Percentiles rank a stretch among this genome's conserved stretches.
Evolutionary conservation across 1,140 invertebrate genomes (phyloP).

Genomic region (Oedothorax gibbosus): DNA sequence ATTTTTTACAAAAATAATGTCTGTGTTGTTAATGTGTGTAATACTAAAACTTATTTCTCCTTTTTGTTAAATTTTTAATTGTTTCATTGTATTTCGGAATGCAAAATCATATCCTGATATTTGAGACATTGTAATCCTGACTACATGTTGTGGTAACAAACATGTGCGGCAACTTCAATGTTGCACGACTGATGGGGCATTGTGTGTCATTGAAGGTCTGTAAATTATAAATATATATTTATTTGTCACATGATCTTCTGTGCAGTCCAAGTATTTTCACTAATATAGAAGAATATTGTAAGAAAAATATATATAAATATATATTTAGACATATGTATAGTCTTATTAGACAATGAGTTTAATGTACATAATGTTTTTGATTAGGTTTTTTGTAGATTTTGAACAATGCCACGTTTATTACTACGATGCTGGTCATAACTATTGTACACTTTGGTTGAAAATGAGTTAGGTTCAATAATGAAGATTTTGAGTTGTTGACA

Average conservation of each 20-base stretch:
- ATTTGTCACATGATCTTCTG: slow-evolving; percentile 52
- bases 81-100: not conserved
- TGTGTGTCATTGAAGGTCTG: not conserved
- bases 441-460: too few species aligned
- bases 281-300: slow-evolving; percentile 49
- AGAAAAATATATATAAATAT: slow-evolving; percentile 54
- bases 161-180: not conserved
- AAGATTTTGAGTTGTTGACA: too few species aligned
- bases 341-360: slow-evolving; percentile 48
- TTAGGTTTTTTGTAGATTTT: slow-evolving; percentile 41
- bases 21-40: too few species aligned
- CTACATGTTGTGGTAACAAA: too few species aligned
- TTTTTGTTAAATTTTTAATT: not conserved
- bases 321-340: slow-evolving; percentile 53
- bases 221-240: slow-evolving; percentile 40
- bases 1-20: too few species aligned
- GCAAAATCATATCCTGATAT: not conserved
- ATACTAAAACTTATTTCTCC: not conserved
- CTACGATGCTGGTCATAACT: slow-evolving; percentile 19
- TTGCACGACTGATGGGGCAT: not conserved
- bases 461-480: too few species aligned
- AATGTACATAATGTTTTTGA: slow-evolving; percentile 56
- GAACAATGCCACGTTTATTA: slow-evolving; percentile 23
- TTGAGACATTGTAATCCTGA: not conserved
- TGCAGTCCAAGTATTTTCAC: slow-evolving; percentile 55